phyloP scores from a whole-genome alignment of 37 sponge, comb jelly and placozoan genomes.

The Cliona cf. orientalis region DNA sequence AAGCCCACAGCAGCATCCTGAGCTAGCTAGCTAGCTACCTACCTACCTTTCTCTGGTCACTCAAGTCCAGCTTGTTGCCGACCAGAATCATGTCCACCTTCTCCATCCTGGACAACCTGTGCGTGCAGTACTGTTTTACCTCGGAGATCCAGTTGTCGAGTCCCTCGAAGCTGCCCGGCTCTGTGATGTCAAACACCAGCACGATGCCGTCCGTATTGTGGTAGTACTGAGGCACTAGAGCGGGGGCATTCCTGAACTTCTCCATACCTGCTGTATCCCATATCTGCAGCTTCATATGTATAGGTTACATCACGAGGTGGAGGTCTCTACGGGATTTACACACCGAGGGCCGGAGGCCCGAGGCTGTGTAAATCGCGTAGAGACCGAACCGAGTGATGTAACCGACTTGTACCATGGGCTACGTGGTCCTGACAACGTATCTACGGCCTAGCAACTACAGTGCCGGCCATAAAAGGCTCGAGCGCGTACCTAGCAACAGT shows the following conservation, averaged over 20 bases:
- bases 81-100: conserved; percentile 49
- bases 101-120: conserved; percentile 52
- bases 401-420: no score
- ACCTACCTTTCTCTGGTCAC: conserved; percentile 18
- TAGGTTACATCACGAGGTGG: no score
- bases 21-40: no score
- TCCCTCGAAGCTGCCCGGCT: conserved; percentile 38
- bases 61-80: conserved; percentile 72
- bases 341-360: no score
- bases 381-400: no score
- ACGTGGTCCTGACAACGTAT: no score
- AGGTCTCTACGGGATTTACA: no score
- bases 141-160: conserved; percentile 66
- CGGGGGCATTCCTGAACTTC: conserved; percentile 71
- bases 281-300: conserved; percentile 83
- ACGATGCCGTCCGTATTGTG: conserved; percentile 74
- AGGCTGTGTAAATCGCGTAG: no score
- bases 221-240: conserved; percentile 76
- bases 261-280: conserved; percentile 92
- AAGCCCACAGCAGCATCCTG: no score
- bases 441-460: no score
- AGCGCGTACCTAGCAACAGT: no score
- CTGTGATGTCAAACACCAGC: conserved; percentile 74
- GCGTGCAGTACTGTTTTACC: conserved; percentile 39
- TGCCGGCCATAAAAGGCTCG: no score